Percentiles rank a stretch among this genome's conserved stretches.
Evolutionary conservation across 2,888 invertebrate genomes (phyloP).

Genomic region (Venustoraphidia nigricollis): DNA sequence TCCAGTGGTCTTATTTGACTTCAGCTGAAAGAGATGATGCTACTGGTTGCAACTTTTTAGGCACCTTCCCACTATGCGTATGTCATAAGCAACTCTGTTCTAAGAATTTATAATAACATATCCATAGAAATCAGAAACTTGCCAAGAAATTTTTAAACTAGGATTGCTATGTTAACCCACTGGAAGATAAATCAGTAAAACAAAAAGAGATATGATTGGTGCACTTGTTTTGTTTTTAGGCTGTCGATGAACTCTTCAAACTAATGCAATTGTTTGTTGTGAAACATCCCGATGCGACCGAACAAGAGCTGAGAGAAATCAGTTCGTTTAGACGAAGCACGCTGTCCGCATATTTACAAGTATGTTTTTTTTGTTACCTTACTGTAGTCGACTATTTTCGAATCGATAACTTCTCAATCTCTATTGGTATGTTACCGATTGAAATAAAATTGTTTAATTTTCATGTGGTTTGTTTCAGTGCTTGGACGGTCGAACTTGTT

Average conservation of each 20-base stretch:
- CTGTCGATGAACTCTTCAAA: slow-evolving; percentile 83
- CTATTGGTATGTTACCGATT: background rate
- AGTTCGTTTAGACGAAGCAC: slow-evolving; percentile 72
- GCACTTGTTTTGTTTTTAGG: slow-evolving; percentile 28
- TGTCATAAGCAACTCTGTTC: too few species aligned
- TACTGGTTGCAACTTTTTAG: background rate
- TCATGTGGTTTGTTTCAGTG: slow-evolving; percentile 28
- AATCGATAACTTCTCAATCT: background rate
- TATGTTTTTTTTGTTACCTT: slow-evolving; percentile 18
- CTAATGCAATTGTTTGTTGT: slow-evolving; percentile 78
- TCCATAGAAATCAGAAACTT: too few species aligned
- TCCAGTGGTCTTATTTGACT: too few species aligned
- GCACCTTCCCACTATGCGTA: background rate
- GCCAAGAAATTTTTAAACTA: too few species aligned
- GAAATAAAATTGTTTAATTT: background rate
- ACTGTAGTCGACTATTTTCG: too few species aligned
- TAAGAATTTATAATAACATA: too few species aligned
- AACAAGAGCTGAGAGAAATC: slow-evolving; percentile 68
- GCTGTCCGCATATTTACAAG: slow-evolving; percentile 73
- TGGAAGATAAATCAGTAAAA: too few species aligned
- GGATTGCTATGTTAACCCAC: too few species aligned
- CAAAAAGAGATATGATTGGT: too few species aligned
- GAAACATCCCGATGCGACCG: slow-evolving; percentile 62
- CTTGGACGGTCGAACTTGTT: slow-evolving; percentile 78
- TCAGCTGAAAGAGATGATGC: too few species aligned